Percentiles rank a stretch among this genome's conserved stretches.
These are phyloP conservation scores for Chloebia gouldiae DNA, from an alignment of 2,113 vertebrate genomes.

Conservation along the genomic window DNA sequence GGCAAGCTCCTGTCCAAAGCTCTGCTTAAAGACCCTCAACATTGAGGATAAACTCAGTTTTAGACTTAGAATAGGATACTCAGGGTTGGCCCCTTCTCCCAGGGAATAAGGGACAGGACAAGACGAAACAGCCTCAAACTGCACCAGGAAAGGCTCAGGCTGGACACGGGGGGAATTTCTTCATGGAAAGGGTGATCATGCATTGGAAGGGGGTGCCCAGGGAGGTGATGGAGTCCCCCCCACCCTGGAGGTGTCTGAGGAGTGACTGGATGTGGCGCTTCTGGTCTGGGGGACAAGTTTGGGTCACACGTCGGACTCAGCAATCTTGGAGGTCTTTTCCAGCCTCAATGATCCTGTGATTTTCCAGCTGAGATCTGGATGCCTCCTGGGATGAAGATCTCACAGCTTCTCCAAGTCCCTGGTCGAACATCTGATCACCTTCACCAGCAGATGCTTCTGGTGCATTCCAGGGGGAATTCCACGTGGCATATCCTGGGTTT, in stretches of 20 bases:
- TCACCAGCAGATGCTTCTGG: rapidly evolving
- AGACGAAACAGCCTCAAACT: rapidly evolving
- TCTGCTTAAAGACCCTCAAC: not conserved
- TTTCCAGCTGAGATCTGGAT: not conserved
- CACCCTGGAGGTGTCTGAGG: not conserved
- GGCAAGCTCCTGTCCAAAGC: not conserved
- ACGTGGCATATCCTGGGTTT: rapidly evolving
- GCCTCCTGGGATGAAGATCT: not conserved
- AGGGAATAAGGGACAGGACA: not conserved
- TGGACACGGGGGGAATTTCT: not conserved
- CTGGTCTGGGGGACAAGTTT: not conserved
- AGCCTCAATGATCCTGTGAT: rapidly evolving
- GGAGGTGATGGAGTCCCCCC: not conserved
- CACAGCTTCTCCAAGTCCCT: not conserved
- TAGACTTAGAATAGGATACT: not conserved
- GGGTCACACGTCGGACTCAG: rapidly evolving
- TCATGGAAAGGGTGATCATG: not conserved
- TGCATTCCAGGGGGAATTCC: not conserved
- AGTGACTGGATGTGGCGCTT: rapidly evolving
- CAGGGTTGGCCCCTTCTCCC: not conserved
- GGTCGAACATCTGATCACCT: not conserved
- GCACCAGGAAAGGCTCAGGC: not conserved
- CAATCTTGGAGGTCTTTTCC: not conserved
- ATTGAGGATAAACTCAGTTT: not conserved
- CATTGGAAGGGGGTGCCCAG: not conserved